Percentiles rank a stretch among this genome's conserved stretches.
Conservation (phyloP, 2,113 vertebrate genomes). For the Ceratotherium simum region DNA sequence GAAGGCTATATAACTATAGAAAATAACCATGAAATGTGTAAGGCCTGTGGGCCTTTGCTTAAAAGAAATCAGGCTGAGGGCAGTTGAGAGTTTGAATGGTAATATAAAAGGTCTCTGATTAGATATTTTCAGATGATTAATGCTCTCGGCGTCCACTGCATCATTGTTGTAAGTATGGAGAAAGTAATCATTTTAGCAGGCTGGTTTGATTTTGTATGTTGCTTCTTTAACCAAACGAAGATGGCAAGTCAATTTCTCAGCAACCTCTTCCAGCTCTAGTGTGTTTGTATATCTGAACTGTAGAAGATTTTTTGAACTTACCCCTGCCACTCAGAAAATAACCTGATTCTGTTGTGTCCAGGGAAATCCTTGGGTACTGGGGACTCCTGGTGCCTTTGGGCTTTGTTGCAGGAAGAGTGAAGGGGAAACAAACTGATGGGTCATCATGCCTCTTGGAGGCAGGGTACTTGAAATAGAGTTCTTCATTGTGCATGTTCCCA, state of each 20-base stretch:
- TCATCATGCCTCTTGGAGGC: not conserved
- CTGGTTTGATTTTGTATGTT: slow-evolving; percentile 63
- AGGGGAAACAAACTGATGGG: not conserved
- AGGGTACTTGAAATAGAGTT: not conserved
- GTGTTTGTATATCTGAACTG: slow-evolving; percentile 10
- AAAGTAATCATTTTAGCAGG: slow-evolving; percentile 53
- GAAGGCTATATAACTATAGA: slow-evolving; percentile 58
- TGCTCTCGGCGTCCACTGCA: not conserved
- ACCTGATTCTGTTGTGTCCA: not conserved
- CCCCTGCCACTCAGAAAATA: not conserved
- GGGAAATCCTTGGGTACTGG: not conserved
- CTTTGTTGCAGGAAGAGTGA: not conserved
- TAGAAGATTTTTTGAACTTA: slow-evolving; percentile 40
- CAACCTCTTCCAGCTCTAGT: not conserved
- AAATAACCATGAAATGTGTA: slow-evolving; percentile 77
- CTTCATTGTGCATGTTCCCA: not conserved
- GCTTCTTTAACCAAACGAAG: slow-evolving; percentile 22
- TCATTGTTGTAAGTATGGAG: slow-evolving; percentile 27
- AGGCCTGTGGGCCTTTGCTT: slow-evolving; percentile 67
- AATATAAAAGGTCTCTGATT: slow-evolving; percentile 60
- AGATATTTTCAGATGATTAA: slow-evolving; percentile 73
- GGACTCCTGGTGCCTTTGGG: not conserved
- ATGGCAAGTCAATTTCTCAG: not conserved
- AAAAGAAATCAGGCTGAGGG: slow-evolving; percentile 71
- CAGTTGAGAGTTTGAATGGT: slow-evolving; percentile 63